Percentiles rank a stretch among this genome's conserved stretches.
These are phyloP conservation scores for Pachliopta kotzebuea DNA, from an alignment of 2,888 invertebrate species.

Conservation along the genomic window DNA sequence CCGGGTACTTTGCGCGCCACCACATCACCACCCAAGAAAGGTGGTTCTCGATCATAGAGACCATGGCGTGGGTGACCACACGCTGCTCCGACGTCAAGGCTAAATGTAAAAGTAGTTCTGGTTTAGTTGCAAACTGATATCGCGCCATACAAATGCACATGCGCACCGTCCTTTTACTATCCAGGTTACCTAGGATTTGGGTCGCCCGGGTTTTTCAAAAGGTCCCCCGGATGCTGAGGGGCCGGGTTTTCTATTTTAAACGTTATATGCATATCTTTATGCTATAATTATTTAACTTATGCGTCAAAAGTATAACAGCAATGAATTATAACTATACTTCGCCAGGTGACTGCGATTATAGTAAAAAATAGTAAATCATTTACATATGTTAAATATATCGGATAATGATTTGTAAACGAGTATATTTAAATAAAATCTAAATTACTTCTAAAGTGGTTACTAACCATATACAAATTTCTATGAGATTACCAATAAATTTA, in stretches of 20 bases:
- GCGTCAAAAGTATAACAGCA: not conserved
- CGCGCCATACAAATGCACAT: slow-evolving; percentile 50
- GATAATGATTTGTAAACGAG: no score
- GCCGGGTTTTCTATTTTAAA: not conserved
- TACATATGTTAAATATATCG: no score
- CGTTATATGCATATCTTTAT: not conserved
- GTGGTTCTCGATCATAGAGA: slow-evolving; percentile 97
- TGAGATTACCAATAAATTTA: not conserved
- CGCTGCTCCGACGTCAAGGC: slow-evolving; percentile 91
- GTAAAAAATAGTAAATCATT: no score
- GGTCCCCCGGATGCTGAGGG: not conserved
- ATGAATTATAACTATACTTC: no score
- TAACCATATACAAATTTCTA: no score
- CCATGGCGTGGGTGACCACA: slow-evolving; percentile 93
- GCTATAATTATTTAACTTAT: not conserved
- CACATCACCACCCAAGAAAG: slow-evolving; percentile 94
- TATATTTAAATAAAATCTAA: no score
- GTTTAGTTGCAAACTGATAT: slow-evolving; percentile 36
- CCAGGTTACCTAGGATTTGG: slow-evolving; percentile 41
- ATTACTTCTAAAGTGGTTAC: no score
- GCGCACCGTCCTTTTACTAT: slow-evolving; percentile 46
- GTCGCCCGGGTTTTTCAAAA: slow-evolving; percentile 33
- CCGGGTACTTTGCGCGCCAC: slow-evolving; percentile 96
- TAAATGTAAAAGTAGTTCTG: slow-evolving; percentile 42
- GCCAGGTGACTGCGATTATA: no score